Evolutionary conservation across 2,797 vertebrate genomes (phyloP), one percentile per base, ranked within the genome.

Genomic region (Ceyx erithaca): DNA sequence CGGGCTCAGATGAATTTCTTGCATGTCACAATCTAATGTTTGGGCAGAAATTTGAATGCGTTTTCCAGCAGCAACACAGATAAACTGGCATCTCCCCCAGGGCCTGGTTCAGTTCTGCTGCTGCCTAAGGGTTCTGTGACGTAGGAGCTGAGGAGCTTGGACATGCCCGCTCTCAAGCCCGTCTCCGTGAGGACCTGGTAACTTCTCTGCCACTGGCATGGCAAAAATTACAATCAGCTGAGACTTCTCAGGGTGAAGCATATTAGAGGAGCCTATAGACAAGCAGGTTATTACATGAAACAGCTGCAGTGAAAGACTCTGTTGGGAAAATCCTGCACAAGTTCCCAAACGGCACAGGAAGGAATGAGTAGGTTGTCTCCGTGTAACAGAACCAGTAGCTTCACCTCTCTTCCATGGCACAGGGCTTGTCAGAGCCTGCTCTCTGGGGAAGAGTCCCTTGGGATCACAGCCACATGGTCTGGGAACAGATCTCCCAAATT

Each of bases 41-140:
- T 75, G 81, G 92, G 89, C 89, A 95, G 86, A 96, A 93, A 92
- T 92, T 84, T 92, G 84, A 96, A 92, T 91, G 63, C 15, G 21
- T 92, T 94, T 93, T 95, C 84, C 89, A 93, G 86, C 49, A 94
- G 73, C 64, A 92, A 73, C 67, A 73, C 48, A 85, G 69, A 90
- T 67, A 89, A 95, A 86, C 84, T 80, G 77, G 88, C 88, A 92
- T 89, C 70, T 61, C 45, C 93, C 84, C 40, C 41, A 4, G 45
- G 59, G 89, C 76, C 37, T 80, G 62, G 82, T 95, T 90, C 82
- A 55, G 64, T 64, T 68, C 75, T 83, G 63, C 70, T 85, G 87
- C 89, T 93, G 89, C 95, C 90, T 92, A 67, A 75, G 25, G 88
- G 76, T 69, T 87, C 81, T 66, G 62, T 72, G 90, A 71, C 0